Evolutionary conservation across 2,888 invertebrate genomes (phyloP).

Genomic region (Minunthozetes semirufus): DNA sequence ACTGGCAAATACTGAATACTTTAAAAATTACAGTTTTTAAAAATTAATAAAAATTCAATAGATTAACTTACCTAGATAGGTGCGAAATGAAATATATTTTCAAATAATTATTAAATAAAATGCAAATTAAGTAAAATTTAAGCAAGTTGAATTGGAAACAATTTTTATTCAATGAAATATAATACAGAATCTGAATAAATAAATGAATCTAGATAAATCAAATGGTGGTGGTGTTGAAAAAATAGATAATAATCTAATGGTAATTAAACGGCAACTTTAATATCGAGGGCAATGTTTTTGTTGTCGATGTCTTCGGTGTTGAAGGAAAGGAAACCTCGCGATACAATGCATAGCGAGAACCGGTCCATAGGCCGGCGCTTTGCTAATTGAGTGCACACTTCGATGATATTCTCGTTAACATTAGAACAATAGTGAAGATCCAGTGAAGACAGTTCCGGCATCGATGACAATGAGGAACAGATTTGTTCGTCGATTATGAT

Average conservation of each 20-base stretch:
- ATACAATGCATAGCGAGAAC: conserved; percentile 23
- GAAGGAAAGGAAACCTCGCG: conserved; percentile 26
- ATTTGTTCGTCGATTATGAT: conserved; percentile 35
- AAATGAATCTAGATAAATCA: neutral
- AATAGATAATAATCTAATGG: neutral
- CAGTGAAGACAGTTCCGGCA: conserved; percentile 7
- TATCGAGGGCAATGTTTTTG: conserved; percentile 27
- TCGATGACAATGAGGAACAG: conserved; percentile 19
- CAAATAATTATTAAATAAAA: too few species aligned
- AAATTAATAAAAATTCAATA: too few species aligned
- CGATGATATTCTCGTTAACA: conserved; percentile 31
- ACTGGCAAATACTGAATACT: too few species aligned
- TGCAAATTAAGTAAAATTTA: too few species aligned
- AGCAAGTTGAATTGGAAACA: too few species aligned
- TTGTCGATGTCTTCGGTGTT: neutral
- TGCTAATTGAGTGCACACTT: conserved; percentile 31
- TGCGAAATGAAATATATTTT: too few species aligned
- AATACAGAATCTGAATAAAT: too few species aligned
- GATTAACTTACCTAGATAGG: too few species aligned
- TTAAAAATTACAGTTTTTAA: too few species aligned
- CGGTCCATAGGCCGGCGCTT: neutral
- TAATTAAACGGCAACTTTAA: conserved; percentile 24
- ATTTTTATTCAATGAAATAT: too few species aligned
- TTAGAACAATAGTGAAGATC: conserved; percentile 36
- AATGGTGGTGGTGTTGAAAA: neutral